phyloP scores from a whole-genome alignment of 2,113 vertebrate species.

The Pterocles orientalis region DNA sequence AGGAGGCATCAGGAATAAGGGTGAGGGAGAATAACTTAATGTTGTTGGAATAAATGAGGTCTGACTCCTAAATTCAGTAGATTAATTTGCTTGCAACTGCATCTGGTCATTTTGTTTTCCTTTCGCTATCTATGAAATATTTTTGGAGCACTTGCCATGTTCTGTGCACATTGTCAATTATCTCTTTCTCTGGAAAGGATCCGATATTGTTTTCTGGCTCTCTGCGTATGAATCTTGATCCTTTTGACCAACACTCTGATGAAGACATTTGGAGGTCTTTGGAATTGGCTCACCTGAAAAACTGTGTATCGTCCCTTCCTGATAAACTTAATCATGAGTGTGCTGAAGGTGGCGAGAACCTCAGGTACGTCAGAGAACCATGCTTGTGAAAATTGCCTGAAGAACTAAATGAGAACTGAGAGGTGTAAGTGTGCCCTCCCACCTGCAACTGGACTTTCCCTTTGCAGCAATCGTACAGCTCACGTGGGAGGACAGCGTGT shows the following conservation, averaged over 20 bases:
- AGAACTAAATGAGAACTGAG: not conserved
- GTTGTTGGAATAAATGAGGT: not conserved
- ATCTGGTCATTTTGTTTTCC: not conserved
- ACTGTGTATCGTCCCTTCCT: constrained; percentile 86
- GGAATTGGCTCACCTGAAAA: constrained; percentile 91
- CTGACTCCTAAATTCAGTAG: not conserved
- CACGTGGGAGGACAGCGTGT: too few species aligned
- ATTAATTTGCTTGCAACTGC: not conserved
- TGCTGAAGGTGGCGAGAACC: constrained; percentile 93
- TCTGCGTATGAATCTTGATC: constrained; percentile 95
- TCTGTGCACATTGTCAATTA: not conserved
- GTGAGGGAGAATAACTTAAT: not conserved
- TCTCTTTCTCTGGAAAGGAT: constrained; percentile 74
- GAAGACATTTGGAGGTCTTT: constrained; percentile 89
- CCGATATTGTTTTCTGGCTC: constrained; percentile 93
- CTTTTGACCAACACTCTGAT: constrained; percentile 87
- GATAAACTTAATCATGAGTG: constrained; percentile 90
- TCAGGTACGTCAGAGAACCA: constrained; percentile 77
- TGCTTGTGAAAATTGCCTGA: not conserved
- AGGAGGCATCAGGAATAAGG: not conserved
- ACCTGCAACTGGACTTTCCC: not conserved
- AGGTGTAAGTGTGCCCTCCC: not conserved
- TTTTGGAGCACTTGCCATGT: not conserved
- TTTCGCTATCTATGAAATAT: not conserved
- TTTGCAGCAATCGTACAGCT: not conserved